These are phyloP conservation scores for Pyrocoelia pectoralis DNA, from an alignment of 2,888 invertebrate genomes.

Conservation along the genomic window DNA sequence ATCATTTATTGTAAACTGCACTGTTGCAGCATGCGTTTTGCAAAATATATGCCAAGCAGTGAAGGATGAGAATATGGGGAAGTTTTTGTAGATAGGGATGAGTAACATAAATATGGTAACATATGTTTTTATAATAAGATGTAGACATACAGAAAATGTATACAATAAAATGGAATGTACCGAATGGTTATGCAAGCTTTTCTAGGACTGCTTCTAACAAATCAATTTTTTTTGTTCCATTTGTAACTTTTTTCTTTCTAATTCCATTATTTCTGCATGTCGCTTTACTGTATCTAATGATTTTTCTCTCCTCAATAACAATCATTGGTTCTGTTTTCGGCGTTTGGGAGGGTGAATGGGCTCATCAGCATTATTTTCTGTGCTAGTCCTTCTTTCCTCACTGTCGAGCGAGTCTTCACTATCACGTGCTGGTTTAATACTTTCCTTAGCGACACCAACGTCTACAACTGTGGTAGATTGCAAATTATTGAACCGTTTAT, in stretches of 20 bases:
- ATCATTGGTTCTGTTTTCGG: neutral
- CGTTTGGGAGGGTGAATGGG: neutral
- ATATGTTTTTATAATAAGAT: neutral
- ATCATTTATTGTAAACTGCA: slow-evolving; percentile 20
- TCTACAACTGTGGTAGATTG: neutral
- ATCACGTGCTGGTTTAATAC: neutral
- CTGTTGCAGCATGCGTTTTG: slow-evolving; percentile 30
- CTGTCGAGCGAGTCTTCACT: neutral
- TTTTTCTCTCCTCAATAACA: neutral
- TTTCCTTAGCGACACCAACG: neutral
- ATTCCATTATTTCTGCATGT: neutral
- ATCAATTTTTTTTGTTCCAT: neutral
- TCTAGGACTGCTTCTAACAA: neutral
- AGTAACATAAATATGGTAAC: neutral
- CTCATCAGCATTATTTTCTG: neutral
- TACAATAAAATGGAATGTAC: neutral
- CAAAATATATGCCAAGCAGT: slow-evolving; percentile 26
- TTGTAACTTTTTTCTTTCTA: neutral
- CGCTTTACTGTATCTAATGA: neutral
- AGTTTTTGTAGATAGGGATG: neutral
- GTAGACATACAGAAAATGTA: neutral
- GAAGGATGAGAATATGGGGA: neutral
- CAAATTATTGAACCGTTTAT: neutral
- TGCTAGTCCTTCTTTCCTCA: neutral
- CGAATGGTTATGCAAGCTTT: neutral